Evolutionary conservation across 1,140 invertebrate genomes (phyloP), one percentile per base, ranked within the genome.

Genomic region (Drosophila nannoptera): DNA sequence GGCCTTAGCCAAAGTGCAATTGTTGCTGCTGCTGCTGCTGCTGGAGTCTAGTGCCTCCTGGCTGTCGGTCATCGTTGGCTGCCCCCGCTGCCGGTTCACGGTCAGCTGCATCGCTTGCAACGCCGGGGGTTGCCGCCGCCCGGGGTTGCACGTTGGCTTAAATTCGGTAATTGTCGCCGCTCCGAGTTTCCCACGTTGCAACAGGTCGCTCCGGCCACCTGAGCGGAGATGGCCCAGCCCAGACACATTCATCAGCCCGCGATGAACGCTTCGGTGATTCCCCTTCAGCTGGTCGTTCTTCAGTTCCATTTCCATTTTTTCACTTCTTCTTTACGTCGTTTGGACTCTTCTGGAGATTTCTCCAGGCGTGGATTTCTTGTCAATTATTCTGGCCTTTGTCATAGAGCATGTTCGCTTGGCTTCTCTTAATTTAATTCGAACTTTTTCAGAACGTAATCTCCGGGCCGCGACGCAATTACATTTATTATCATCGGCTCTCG

Each of bases 161-260:
- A 48, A 56, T 68, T 60, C 50, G 80, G 68, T 82, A 82, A 82
- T 82, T 82, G 80, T 65, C 61, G 70, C 81, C 59, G 69, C 62
- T 65, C 58, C 63, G 35, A 74, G 71, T 66, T 83, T 83, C 80
- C 81, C 78, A 83, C 78, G 78, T 83, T 83, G 50, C 80, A 73
- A 83, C 80, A 84, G 80, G 40, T 43, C 40, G n/a, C 40, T 40
- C 58, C 60, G 46, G 16, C 22, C 48, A 69, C 29, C 54, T 69
- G 59, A 52, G 43, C 7, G 7, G n/a, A 32, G 14, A n/a, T n/a
- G 50, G 6, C n/a, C 8, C 68, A 65, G 48, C 60, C 42, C 63
- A 72, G 52, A 58, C 49, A 54, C 73, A 72, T 73, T 32, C 60
- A 80, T 68, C 62, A 76, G 59, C 40, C 40, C 45, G 62, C 48